Base-by-base conservation (phyloP, 2,797 vertebrate genomes). In the Ctenopoma multispine region DNA sequence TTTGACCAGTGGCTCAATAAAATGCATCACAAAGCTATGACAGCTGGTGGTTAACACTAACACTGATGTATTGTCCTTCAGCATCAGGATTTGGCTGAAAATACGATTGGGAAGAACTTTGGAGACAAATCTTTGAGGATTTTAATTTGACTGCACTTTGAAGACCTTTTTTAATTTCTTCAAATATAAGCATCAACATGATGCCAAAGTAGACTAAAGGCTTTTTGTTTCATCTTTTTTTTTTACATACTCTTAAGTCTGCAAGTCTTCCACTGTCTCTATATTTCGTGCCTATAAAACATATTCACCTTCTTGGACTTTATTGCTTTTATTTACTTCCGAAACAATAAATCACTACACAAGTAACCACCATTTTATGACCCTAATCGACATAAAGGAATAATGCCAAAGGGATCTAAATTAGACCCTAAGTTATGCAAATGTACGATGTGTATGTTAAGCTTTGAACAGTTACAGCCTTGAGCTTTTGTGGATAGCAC, bases 1-100 rank as follows among this genome's bases (percentile, higher is more conserved):
- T 87, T 86, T 87, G 88, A 90, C 79, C 82, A 79, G 59, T 87
- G 79, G 87, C 63, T 93, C 82, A 94, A 91, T 94, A 94, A 94
- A 92, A 83, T 72, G 81, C 86, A 90, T 88, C 85, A 79, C 73
- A 55, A 85, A 77, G 72, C 47, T 8, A 13, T 18, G 50, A 54
- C 21, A 40, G 41, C 60, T 69, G 43, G 24, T 69, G 40, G n/a
- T 44, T 77, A 23, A 73, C 14, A 7, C 4, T 6, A 60, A 59
- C n/a, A 10, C 10, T 66, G 36, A 63, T 21, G 8, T 12, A 11
- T 36, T 11, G 34, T 8, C 34, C 34, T 11, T 36, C 34, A 36
- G 34, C 34, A 11, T 51, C 3, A 11, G 15, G 4, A 11, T 23
- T 13, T 74, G 43, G 48, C 12, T 38, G 4, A 23, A 58, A 48